Evolutionary conservation across 2,888 invertebrate species (phyloP), one percentile per base, ranked within the genome.

Genomic region (Amphipoea lucens): DNA sequence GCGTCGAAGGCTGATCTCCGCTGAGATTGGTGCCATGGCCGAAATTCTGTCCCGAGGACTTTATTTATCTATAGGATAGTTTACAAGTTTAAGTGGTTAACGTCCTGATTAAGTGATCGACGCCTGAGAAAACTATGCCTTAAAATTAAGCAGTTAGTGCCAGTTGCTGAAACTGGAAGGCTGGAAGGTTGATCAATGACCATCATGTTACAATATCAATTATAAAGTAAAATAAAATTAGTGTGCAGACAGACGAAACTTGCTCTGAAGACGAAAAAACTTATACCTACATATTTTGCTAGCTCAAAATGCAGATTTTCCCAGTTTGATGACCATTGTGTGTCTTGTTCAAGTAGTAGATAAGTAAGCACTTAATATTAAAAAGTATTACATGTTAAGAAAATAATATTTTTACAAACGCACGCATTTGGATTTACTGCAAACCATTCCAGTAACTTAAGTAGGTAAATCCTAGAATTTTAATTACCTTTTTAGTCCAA

Each of bases 391-490:
- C 9, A 23, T 9, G 51, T 11, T 42, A n/a, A 12, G 14, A 80
- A 51, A 29, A 36, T 17, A n/a, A 42, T 66, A 40, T 36, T n/a
- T 1, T 29, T 20, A 17, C 23, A 4, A 54, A 68, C 62, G 2
- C 29, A 29, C 14, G 17, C 14, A 36, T 54, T 54, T 76, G 9
- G 29, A 23, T 68, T 62, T 45, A 60, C 66, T 57, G 82, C 29
- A 54, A 76, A 57, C 17, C 6, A 45, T 82, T 67, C n/a, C 4
- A 82, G 36, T 51, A n/a, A 45, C 12, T 57, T 14, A 45, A 36
- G 12, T 45, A 45, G n/a, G 12, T 45, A 17, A 62, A 62, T 62
- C 14, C 29, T 68, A 83, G 40, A 80, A 82, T 80, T 62, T 83
- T 77, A 83, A 83, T n/a, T 63, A 78, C 11, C 20, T n/a, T 48